A percentile compares a stretch with the other conserved stretches of the same genome.
phyloP scores from a whole-genome alignment of 2,888 invertebrate species.

The Cylindroiulus punctatus region DNA sequence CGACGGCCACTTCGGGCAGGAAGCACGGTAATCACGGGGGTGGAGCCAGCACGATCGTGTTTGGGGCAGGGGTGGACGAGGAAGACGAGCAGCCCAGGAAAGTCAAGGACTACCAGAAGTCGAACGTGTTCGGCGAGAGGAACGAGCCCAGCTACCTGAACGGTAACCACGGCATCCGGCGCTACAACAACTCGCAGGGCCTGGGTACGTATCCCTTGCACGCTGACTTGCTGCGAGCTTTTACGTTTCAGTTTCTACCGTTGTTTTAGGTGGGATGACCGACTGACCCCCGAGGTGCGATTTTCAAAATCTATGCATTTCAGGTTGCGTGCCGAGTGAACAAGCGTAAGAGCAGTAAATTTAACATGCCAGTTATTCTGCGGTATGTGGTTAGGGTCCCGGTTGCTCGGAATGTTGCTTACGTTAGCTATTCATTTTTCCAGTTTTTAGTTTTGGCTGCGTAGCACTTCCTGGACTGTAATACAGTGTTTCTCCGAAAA shows the following conservation, averaged over 20 bases:
- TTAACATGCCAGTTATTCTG: no score
- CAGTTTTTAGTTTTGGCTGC: no score
- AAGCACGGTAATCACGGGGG: background rate
- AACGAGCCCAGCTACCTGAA: slow-evolving; percentile 16
- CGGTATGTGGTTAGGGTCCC: no score
- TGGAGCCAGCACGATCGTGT: slow-evolving; percentile 16
- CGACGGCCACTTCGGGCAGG: background rate
- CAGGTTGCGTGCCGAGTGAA: no score
- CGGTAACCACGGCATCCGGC: slow-evolving; percentile 36
- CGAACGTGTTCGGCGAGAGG: slow-evolving; percentile 51
- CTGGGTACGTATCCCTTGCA: slow-evolving; percentile 43
- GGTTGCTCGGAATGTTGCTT: no score
- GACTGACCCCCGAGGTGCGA: background rate
- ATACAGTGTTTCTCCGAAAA: no score
- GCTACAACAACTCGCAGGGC: background rate
- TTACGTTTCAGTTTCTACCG: background rate
- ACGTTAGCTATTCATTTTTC: no score
- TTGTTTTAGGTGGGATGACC: background rate
- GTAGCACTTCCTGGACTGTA: no score
- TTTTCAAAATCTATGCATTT: background rate
- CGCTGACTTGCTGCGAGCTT: background rate
- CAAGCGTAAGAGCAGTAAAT: no score
- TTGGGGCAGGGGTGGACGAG: background rate
- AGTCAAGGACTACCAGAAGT: slow-evolving; percentile 53
- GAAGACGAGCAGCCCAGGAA: slow-evolving; percentile 50